Percentiles rank a stretch among this genome's conserved stretches.
Conservation (phyloP, 2,797 vertebrate genomes). For the Megalops cyprinoides region DNA sequence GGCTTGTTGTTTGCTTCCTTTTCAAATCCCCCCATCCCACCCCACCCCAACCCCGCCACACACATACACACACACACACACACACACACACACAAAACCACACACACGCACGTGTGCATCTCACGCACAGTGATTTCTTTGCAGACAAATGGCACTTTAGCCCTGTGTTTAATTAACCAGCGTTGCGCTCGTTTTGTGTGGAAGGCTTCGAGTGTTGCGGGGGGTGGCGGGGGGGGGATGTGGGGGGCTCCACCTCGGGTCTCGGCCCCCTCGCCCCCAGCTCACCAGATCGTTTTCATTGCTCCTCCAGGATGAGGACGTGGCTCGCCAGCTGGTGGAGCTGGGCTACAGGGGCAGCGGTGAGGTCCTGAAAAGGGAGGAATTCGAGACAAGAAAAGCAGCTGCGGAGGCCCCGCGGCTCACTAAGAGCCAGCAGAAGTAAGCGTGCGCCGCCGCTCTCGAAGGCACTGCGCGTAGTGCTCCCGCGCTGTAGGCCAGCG, state of each 20-base stretch:
- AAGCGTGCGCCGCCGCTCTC: constrained; percentile 67
- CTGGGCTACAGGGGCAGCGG: constrained; percentile 76
- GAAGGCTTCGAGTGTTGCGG: background rate
- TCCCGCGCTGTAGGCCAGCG: too few species aligned
- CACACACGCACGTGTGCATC: background rate
- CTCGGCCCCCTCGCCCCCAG: background rate
- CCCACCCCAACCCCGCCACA: background rate
- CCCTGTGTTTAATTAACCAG: constrained; percentile 19
- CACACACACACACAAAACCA: constrained; percentile 7
- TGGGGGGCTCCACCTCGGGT: constrained; percentile 2
- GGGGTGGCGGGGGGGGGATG: background rate
- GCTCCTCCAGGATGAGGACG: constrained; percentile 73
- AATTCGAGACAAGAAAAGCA: constrained; percentile 80
- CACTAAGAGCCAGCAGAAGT: constrained; percentile 72
- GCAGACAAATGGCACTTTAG: background rate
- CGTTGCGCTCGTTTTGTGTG: background rate
- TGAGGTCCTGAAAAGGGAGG: constrained; percentile 78
- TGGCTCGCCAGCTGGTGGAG: constrained; percentile 82
- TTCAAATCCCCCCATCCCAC: background rate
- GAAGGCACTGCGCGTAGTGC: too few species aligned
- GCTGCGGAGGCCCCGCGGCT: constrained; percentile 70
- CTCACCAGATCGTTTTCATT: constrained; percentile 41
- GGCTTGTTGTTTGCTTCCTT: constrained; percentile 11
- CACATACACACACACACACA: constrained; percentile 20
- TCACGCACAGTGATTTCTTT: constrained; percentile 3